Percentiles rank a stretch among this genome's conserved stretches.
Conservation (phyloP, 2,113 vertebrate genomes). For the Catharus minimus region DNA sequence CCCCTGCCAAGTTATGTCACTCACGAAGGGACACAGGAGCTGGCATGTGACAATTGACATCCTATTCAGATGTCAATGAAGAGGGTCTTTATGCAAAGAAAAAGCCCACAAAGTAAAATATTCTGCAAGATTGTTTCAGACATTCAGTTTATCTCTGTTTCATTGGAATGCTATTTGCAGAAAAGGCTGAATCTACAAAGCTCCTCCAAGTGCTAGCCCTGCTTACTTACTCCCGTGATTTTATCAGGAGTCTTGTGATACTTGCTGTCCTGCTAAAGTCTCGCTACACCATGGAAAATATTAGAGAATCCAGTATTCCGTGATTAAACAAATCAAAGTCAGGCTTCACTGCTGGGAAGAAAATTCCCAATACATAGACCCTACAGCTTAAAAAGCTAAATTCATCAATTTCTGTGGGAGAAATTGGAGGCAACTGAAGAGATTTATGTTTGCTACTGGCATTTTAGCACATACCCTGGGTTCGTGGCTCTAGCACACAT, state of each 20-base stretch:
- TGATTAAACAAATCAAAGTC: not conserved
- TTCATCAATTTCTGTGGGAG: not conserved
- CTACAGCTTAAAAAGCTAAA: not conserved
- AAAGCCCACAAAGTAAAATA: not conserved
- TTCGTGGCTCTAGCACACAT: fast-evolving
- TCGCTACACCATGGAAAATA: not conserved
- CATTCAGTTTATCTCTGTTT: not conserved
- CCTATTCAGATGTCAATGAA: not conserved
- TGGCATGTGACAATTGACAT: not conserved
- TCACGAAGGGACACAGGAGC: not conserved
- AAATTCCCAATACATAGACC: not conserved
- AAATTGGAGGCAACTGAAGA: not conserved
- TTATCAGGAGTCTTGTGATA: slow-evolving; percentile 28
- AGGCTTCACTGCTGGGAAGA: not conserved
- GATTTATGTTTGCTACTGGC: not conserved
- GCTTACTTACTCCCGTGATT: not conserved
- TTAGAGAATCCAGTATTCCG: not conserved
- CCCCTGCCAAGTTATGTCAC: not conserved
- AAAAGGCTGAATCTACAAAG: slow-evolving; percentile 41
- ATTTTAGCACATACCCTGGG: not conserved
- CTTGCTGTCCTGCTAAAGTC: not conserved
- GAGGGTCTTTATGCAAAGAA: not conserved
- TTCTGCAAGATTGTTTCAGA: not conserved
- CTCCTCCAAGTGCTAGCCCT: not conserved
- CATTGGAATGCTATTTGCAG: not conserved